A percentile compares a stretch with the other conserved stretches of the same genome.
Conservation (phyloP, 2,113 vertebrate species). For the Neotragus moschatus region DNA sequence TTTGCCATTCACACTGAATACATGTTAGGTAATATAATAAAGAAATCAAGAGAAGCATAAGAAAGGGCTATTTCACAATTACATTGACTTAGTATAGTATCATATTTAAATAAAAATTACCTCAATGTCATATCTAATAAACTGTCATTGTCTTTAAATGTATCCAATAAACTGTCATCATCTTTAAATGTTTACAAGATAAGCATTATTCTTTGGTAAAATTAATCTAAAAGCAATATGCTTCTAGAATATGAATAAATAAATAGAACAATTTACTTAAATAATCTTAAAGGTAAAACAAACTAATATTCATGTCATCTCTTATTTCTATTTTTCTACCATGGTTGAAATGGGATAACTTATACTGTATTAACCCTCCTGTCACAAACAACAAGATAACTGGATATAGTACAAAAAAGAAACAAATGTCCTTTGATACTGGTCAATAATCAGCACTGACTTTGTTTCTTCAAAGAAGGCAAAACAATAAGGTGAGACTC, state of each 20-base stretch:
- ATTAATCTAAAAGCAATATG: neutral
- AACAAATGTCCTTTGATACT: neutral
- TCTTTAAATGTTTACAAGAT: neutral
- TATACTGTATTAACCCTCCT: neutral
- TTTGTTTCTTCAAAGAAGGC: neutral
- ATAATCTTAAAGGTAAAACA: neutral
- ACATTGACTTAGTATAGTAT: neutral
- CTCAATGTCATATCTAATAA: neutral
- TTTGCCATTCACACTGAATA: neutral
- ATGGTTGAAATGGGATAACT: neutral
- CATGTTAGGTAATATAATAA: neutral
- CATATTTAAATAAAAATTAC: neutral
- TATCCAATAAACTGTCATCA: neutral
- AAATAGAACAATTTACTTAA: neutral
- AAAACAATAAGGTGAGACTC: neutral
- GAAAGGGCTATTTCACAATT: neutral
- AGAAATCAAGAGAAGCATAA: neutral
- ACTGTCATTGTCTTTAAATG: neutral
- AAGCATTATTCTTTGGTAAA: neutral
- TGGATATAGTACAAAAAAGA: neutral
- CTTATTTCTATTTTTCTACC: slow-evolving; percentile 4
- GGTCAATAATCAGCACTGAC: neutral
- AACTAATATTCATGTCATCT: neutral
- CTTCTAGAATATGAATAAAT: neutral
- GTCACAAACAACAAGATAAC: neutral